Evolutionary conservation across 2,888 invertebrate genomes (phyloP), one percentile per base, ranked within the genome.

Genomic region (Catocala sponsa): DNA sequence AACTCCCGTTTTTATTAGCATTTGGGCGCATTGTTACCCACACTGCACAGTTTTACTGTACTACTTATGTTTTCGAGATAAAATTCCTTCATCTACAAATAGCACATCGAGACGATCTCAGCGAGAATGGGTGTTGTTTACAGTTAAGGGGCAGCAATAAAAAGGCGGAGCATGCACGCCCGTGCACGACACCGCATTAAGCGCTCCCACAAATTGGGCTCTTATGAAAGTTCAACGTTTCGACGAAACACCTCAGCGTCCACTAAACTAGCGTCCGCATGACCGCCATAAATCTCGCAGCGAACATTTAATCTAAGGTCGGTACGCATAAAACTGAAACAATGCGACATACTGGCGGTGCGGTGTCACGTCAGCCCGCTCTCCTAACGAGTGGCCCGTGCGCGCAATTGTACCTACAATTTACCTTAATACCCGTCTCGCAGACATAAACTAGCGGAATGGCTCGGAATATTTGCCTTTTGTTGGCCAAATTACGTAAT

Each of bases 131-230:
- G 92, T 92, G 92, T 92, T 89, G 90, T 92, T 87, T 90, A 92
- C 91, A 90, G 91, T 91, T 91, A 91, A 87, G 91, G 90, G 91
- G 91, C 92, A 92, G 92, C 81, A 89, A 93, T 92, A 94, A 93
- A 93, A 92, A 92, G 92, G 92, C 92, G 91, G 92, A 85, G 90
- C 92, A 89, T 88, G 89, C 89, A 89, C 89, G 88, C 81, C 76
- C 80, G 83, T 75, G 86, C 91, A 92, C 91, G 92, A 91, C 91
- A 88, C 82, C 82, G 84, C 91, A 90, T 89, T 89, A 91, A 89
- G 85, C 80, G 84, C 85, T 84, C 84, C 82, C 88, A 92, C 92
- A 92, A 94, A 92, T 92, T 92, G 91, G 91, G 84, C 90, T 89
- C 88, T 89, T 89, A 91, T 88, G 91, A 92, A 90, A 91, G 87